Evolutionary conservation across 2,113 vertebrate species (phyloP).

Genomic region (Rhipidura dahli): DNA sequence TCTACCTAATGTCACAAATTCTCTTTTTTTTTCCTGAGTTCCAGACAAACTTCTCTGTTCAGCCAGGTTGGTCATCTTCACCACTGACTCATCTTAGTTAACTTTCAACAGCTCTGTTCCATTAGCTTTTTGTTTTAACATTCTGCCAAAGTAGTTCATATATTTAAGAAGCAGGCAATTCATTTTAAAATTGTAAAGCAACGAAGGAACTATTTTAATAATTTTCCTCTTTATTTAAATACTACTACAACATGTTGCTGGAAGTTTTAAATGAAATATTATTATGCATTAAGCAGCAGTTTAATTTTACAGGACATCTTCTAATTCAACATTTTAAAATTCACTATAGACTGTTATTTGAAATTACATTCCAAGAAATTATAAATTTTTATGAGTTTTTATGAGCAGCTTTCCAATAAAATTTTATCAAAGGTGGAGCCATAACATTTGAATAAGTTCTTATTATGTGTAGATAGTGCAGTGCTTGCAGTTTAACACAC

Average conservation of each 20-base stretch:
- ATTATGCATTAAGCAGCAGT: constrained; percentile 33
- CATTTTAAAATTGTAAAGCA: neutral
- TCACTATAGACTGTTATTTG: constrained; percentile 12
- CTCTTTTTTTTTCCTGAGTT: neutral
- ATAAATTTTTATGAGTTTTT: neutral
- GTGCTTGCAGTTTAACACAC: neutral
- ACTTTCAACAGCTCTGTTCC: neutral
- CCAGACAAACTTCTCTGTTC: neutral
- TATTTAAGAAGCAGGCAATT: neutral
- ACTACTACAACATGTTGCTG: neutral
- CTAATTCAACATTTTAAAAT: constrained; percentile 20
- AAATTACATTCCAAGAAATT: constrained; percentile 41
- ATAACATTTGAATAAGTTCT: constrained; percentile 13
- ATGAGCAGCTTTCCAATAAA: constrained; percentile 38
- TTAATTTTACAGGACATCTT: constrained; percentile 46
- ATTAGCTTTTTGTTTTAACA: neutral
- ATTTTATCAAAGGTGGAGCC: constrained; percentile 11
- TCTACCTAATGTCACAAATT: neutral
- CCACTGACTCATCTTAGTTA: neutral
- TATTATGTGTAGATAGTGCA: neutral
- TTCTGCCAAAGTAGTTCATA: neutral
- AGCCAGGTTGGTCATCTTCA: neutral
- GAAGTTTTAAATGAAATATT: constrained; percentile 40
- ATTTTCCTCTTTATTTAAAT: constrained; percentile 36
- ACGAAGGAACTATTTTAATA: neutral